Conservation (phyloP, 2,888 invertebrate genomes). For the Thymelicus sylvestris region DNA sequence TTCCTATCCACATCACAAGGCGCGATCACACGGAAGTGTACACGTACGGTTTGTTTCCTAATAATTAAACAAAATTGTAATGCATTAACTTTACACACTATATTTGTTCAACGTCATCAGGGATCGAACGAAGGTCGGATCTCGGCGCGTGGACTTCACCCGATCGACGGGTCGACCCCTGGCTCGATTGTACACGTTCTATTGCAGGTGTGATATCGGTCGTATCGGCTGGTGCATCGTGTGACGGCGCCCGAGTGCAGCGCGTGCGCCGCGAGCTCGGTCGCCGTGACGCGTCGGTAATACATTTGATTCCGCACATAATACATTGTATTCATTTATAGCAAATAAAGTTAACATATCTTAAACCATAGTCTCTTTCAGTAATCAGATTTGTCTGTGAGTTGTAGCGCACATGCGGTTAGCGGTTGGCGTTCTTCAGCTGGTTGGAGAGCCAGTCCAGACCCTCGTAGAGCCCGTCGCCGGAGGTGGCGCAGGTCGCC, state of each 20-base stretch:
- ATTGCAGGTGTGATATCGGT: slow-evolving; percentile 32
- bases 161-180: slow-evolving; percentile 49
- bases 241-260: slow-evolving; percentile 1
- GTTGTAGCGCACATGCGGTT: slow-evolving; percentile 81
- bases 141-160: slow-evolving; percentile 50
- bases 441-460: slow-evolving; percentile 99
- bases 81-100: slow-evolving; percentile 80
- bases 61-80: slow-evolving; percentile 74
- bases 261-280: slow-evolving; percentile 55
- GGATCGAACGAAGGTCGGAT: slow-evolving; percentile 74
- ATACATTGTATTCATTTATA: slow-evolving; percentile 79
- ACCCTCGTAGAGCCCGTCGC: slow-evolving; percentile 99
- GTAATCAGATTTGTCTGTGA: slow-evolving; percentile 76
- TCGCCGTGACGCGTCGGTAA: slow-evolving; percentile 73
- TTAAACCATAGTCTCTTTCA: slow-evolving; percentile 85
- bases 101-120: slow-evolving; percentile 79
- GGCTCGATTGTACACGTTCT: slow-evolving; percentile 34
- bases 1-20: slow-evolving; percentile 83
- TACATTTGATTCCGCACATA: slow-evolving; percentile 82
- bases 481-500: slow-evolving; percentile 99
- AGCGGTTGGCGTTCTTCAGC: slow-evolving; percentile 99
- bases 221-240: not conserved
- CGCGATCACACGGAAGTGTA: slow-evolving; percentile 73
- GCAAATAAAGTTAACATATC: slow-evolving; percentile 85
- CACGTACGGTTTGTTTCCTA: slow-evolving; percentile 66